Percentiles rank a stretch among this genome's conserved stretches.
phyloP scores from a whole-genome alignment of 1,140 invertebrate genomes.

The Leptonema lineaticorne region DNA sequence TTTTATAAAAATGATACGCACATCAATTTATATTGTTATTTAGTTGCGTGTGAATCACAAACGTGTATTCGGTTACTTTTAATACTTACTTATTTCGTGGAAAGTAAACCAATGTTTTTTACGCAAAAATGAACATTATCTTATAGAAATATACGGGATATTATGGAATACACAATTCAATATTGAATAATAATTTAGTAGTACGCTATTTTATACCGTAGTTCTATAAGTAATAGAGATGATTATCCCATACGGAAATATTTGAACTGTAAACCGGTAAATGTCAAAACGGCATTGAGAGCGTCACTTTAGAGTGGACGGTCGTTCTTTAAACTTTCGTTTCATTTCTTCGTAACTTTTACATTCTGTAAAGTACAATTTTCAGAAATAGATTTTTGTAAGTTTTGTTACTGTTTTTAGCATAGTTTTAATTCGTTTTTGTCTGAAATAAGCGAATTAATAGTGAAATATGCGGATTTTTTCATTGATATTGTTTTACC shows the following conservation, averaged over 20 bases:
- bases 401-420: background rate
- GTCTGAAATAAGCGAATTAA: background rate
- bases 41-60: too few relatives aligned
- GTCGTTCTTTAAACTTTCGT: background rate
- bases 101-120: too few relatives aligned
- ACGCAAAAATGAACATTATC: background rate
- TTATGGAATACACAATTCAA: background rate
- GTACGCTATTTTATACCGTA: too few relatives aligned
- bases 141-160: background rate
- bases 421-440: background rate
- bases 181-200: background rate
- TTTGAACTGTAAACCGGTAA: background rate
- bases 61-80: too few relatives aligned
- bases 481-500: background rate
- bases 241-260: background rate
- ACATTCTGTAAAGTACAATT: background rate
- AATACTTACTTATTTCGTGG: too few relatives aligned
- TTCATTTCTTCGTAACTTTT: background rate
- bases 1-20: too few relatives aligned
- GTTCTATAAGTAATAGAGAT: background rate
- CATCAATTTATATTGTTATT: too few relatives aligned
- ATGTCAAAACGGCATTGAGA: background rate
- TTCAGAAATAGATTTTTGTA: background rate
- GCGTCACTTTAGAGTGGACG: constrained; percentile 15
- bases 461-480: background rate